These are phyloP conservation scores for Onthophagus taurus DNA, from an alignment of 1,140 invertebrate genomes.

Conservation along the genomic window DNA sequence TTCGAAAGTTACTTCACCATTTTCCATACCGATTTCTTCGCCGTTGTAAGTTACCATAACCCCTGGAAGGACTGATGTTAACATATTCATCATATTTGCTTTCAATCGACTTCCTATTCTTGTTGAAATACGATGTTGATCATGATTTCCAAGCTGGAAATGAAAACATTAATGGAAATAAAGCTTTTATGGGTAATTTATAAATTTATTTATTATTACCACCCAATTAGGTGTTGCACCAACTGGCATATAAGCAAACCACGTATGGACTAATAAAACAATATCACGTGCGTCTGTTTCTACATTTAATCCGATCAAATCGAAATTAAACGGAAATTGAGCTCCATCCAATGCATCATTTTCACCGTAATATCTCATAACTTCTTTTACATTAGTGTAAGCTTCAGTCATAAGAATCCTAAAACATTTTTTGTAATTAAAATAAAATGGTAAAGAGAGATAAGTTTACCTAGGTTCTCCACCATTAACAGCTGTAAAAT, in stretches of 20 bases:
- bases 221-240: constrained; percentile 53
- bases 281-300: constrained; percentile 46
- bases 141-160: constrained; percentile 43
- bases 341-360: constrained; percentile 40
- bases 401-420: constrained; percentile 68
- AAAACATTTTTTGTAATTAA: no score
- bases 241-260: constrained; percentile 48
- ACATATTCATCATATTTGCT: constrained; percentile 44
- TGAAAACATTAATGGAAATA: neutral
- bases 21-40: constrained; percentile 63
- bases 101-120: constrained; percentile 36
- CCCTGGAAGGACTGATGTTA: constrained; percentile 48
- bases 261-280: constrained; percentile 43
- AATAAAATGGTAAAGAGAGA: neutral
- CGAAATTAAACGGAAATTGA: constrained; percentile 63
- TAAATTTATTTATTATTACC: constrained; percentile 36
- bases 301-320: constrained; percentile 45
- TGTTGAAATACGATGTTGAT: constrained; percentile 41
- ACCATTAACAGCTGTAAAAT: constrained; percentile 41
- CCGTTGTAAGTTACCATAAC: constrained; percentile 68
- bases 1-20: constrained; percentile 44
- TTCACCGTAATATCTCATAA: constrained; percentile 49
- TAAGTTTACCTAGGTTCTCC: constrained; percentile 34
- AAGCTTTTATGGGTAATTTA: no score
- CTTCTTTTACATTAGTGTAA: constrained; percentile 48